Evolutionary conservation across 1,140 invertebrate species (phyloP).

Genomic region (Drosophila lacteicornis): DNA sequence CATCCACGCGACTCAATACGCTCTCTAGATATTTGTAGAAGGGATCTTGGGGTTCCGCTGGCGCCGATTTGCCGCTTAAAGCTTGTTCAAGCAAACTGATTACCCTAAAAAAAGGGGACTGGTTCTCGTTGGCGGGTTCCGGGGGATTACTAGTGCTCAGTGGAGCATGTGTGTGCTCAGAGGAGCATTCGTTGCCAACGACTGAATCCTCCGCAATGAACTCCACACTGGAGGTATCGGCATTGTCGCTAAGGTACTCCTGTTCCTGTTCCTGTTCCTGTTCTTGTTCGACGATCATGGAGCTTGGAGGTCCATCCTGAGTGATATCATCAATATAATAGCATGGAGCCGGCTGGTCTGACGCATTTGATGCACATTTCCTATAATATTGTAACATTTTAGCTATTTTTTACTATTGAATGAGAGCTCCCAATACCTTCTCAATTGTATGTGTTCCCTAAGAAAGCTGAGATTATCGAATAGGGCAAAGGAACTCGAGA

Average conservation of each 20-base stretch:
- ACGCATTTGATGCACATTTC: not conserved
- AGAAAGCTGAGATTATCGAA: constrained; percentile 22
- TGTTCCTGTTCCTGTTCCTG: not conserved
- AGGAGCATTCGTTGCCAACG: not conserved
- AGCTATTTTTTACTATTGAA: not conserved
- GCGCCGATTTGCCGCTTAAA: constrained; percentile 11
- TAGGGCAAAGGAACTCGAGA: too few relatives aligned
- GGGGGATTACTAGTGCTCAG: not conserved
- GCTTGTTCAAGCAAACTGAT: constrained; percentile 34
- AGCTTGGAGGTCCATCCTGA: not conserved
- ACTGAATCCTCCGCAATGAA: not conserved
- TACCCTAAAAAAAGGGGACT: constrained; percentile 5
- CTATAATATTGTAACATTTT: not conserved
- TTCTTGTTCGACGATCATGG: not conserved
- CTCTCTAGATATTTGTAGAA: constrained; percentile 48
- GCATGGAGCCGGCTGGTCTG: not conserved
- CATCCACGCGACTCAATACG: constrained; percentile 31
- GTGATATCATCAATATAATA: not conserved
- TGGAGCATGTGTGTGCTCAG: not conserved
- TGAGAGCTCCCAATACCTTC: not conserved
- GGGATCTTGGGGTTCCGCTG: constrained; percentile 12
- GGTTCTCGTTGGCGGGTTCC: not conserved
- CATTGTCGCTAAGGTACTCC: constrained; percentile 4
- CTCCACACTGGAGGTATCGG: constrained; percentile 6
- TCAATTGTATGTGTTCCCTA: constrained; percentile 17